Evolutionary conservation across 1,140 invertebrate species (phyloP).

Genomic region (Vanessa tameamea): DNA sequence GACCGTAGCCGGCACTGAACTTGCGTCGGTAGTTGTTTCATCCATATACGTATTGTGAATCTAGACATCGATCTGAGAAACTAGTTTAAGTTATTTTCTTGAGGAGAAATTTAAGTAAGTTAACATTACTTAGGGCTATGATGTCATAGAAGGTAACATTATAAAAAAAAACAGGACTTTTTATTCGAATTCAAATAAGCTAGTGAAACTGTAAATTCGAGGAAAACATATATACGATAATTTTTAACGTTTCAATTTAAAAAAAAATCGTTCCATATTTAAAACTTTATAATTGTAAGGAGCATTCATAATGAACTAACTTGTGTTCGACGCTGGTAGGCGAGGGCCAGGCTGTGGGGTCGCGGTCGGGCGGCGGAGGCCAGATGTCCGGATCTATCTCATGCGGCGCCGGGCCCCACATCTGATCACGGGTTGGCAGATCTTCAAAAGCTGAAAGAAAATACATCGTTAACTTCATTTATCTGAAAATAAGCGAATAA

Average conservation of each 20-base stretch:
- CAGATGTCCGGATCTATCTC: conserved; percentile 84
- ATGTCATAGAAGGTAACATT: background rate
- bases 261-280: too few species aligned
- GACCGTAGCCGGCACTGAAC: background rate
- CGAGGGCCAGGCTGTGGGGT: conserved; percentile 95
- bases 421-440: conserved; percentile 72
- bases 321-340: conserved; percentile 91
- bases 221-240: too few species aligned
- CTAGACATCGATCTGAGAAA: conserved; percentile 1
- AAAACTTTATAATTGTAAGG: too few species aligned
- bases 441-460: conserved; percentile 68
- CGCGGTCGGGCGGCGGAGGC: conserved; percentile 87
- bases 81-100: conserved; percentile 1
- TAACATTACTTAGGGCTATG: conserved; percentile 1
- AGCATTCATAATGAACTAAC: conserved; percentile 55
- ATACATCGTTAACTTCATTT: background rate
- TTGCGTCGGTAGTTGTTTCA: background rate
- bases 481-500: too few species aligned
- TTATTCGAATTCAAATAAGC: too few species aligned
- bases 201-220: too few species aligned
- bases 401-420: conserved; percentile 76
- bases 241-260: too few species aligned
- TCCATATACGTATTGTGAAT: background rate
- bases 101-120: conserved; percentile 5
- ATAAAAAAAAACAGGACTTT: background rate